Conservation (phyloP, 2,888 invertebrate genomes). For the Gastrophysa polygoni region DNA sequence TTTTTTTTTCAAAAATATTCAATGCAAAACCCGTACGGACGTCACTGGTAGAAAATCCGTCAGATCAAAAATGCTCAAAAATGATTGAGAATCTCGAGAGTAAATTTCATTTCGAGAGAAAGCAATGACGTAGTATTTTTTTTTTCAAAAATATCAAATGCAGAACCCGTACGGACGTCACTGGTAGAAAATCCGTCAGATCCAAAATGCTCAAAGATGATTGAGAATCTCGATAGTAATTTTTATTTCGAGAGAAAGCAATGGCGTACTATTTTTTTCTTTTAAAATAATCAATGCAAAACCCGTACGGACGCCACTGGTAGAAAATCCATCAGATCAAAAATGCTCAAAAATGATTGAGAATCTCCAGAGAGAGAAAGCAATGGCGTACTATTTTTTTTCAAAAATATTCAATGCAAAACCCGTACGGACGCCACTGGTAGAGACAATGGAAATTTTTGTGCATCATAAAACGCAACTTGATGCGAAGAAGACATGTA, state of each 20-base stretch:
- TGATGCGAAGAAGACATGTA: neutral
- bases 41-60: neutral
- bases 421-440: neutral
- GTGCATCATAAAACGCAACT: conserved; percentile 5
- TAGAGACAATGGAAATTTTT: neutral
- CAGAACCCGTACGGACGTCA: conserved; percentile 7
- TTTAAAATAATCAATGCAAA: neutral
- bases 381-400: neutral
- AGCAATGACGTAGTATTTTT: neutral
- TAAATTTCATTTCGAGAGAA: neutral
- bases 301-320: conserved; percentile 13
- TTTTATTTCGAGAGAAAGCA: neutral
- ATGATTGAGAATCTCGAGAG: neutral
- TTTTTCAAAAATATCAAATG: neutral
- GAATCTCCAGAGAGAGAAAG: neutral
- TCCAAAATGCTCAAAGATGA: too few relatives aligned
- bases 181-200: too few relatives aligned
- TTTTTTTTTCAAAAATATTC: neutral
- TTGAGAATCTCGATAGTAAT: neutral
- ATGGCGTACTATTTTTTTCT: neutral
- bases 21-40: neutral
- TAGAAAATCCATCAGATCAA: too few relatives aligned
- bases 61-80: neutral
- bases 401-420: neutral
- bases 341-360: too few relatives aligned